Evolutionary conservation across 2,113 vertebrate species (phyloP).

Genomic region (Pachyramphus minor): DNA sequence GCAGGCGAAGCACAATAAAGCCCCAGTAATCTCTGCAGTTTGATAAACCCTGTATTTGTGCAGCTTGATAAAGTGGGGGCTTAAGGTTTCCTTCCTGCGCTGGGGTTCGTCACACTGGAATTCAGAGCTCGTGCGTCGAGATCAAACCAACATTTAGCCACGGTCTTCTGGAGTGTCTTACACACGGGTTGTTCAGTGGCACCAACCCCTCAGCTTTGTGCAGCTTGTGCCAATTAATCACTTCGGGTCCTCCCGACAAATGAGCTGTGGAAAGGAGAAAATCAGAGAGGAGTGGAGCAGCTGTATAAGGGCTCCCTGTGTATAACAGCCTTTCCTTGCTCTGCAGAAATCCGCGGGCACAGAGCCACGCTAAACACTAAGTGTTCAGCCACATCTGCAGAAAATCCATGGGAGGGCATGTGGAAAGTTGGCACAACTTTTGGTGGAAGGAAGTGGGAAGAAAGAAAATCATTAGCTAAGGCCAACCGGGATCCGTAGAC

Average conservation of each 20-base stretch:
- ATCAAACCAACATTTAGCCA: not conserved
- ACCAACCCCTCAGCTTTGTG: not conserved
- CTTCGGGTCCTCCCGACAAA: not conserved
- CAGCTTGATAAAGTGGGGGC: not conserved
- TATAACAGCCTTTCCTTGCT: not conserved
- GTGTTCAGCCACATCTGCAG: slow-evolving; percentile 37
- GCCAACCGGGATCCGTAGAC: not conserved
- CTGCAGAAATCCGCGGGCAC: slow-evolving; percentile 19
- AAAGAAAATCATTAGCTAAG: slow-evolving; percentile 41
- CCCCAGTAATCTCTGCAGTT: not conserved
- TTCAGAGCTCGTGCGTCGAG: not conserved
- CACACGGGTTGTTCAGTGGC: not conserved
- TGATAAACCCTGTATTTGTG: slow-evolving; percentile 3
- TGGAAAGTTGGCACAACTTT: slow-evolving; percentile 43
- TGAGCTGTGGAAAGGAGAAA: not conserved
- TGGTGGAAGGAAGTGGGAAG: slow-evolving; percentile 51
- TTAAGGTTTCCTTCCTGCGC: slow-evolving; percentile 23
- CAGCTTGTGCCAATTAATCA: not conserved
- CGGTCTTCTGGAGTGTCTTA: not conserved
- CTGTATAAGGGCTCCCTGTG: not conserved
- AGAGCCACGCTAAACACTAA: slow-evolving; percentile 11
- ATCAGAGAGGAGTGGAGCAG: not conserved
- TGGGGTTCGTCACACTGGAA: not conserved
- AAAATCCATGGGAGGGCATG: slow-evolving; percentile 37
- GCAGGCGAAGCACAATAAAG: not conserved